phyloP scores from a whole-genome alignment of 2,113 vertebrate species.

The Sorex fumeus region DNA sequence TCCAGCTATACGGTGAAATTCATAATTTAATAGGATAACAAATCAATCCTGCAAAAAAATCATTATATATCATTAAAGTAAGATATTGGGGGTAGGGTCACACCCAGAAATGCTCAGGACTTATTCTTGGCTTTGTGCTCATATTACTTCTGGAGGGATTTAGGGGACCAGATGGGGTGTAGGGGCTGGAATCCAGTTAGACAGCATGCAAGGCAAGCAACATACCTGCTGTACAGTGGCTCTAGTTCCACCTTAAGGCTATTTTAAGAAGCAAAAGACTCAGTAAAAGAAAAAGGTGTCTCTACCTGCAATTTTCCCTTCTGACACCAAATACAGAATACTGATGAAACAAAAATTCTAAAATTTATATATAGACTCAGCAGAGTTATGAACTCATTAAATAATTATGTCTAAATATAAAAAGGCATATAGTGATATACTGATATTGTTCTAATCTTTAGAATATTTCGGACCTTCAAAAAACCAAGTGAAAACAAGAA shows the following conservation, averaged over 20 bases:
- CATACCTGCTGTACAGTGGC: no score
- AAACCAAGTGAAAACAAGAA: slow-evolving; percentile 29
- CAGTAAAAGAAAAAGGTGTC: background rate
- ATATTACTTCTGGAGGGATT: no score
- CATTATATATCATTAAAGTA: no score
- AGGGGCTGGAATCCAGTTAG: no score
- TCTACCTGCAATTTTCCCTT: background rate
- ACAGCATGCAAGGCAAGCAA: no score
- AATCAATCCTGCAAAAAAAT: no score
- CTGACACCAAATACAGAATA: background rate
- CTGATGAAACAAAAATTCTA: background rate
- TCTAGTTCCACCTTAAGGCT: background rate
- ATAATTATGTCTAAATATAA: background rate
- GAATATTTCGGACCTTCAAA: background rate
- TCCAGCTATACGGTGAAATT: no score
- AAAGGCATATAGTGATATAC: background rate
- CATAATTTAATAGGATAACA: no score
- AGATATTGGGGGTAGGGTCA: no score
- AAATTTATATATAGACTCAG: slow-evolving; percentile 11
- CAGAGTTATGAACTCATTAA: background rate
- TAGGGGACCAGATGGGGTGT: no score
- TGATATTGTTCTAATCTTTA: background rate
- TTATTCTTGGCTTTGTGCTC: no score
- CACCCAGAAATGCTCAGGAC: no score
- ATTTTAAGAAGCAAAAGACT: background rate